Conservation (phyloP, 2,888 invertebrate genomes). For the Nomada lathburiana region DNA sequence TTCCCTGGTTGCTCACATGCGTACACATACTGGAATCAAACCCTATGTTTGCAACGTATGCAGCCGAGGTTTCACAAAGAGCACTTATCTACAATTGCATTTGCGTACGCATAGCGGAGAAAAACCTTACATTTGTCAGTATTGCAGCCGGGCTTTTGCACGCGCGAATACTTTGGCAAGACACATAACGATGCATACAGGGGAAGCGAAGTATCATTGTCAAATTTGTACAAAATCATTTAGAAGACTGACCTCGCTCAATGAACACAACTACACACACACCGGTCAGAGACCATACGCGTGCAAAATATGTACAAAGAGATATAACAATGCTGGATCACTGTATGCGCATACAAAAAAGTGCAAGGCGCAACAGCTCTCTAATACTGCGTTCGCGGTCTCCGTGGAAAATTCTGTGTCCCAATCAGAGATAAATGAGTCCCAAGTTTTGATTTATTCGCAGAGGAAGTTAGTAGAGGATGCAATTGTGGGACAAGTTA, state of each 20-base stretch:
- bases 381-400: conserved; percentile 61
- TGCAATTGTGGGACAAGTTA: conserved; percentile 64
- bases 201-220: conserved; percentile 82
- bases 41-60: conserved; percentile 82
- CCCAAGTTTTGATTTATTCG: conserved; percentile 75
- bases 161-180: conserved; percentile 81
- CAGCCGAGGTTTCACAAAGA: conserved; percentile 81
- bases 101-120: conserved; percentile 81
- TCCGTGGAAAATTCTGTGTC: conserved; percentile 61
- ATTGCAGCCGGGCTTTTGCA: conserved; percentile 81
- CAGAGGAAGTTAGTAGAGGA: conserved; percentile 76
- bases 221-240: conserved; percentile 81
- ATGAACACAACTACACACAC: conserved; percentile 82
- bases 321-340: conserved; percentile 79
- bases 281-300: conserved; percentile 82
- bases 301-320: conserved; percentile 81
- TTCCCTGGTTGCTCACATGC: conserved; percentile 81
- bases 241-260: conserved; percentile 79
- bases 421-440: conserved; percentile 53
- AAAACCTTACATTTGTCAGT: conserved; percentile 82
- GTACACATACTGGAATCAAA: conserved; percentile 81
- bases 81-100: conserved; percentile 81
- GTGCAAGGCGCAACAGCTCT: conserved; percentile 77
- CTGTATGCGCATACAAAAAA: conserved; percentile 82
- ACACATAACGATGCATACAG: conserved; percentile 82